These are phyloP conservation scores for Apomyelois bistriatella DNA, from an alignment of 2,888 invertebrate species.

Conservation along the genomic window DNA sequence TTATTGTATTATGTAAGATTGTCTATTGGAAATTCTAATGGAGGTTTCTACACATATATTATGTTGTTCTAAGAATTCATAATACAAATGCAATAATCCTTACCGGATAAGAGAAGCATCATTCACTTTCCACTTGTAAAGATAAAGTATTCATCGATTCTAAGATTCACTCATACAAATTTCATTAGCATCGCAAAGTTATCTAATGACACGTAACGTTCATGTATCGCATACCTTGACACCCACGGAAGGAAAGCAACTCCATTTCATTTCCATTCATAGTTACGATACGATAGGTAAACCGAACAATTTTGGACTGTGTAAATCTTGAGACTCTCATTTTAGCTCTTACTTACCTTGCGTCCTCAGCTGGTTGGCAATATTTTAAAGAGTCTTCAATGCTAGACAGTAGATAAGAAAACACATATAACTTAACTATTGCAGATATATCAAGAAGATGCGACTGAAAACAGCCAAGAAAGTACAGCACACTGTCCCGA, in stretches of 20 bases:
- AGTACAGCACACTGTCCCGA: no score
- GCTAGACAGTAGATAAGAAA: no score
- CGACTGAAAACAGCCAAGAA: no score
- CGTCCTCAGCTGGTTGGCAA: no score
- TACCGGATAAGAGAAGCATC: neutral
- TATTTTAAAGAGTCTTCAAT: no score
- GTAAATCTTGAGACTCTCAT: no score
- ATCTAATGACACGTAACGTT: neutral
- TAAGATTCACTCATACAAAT: neutral
- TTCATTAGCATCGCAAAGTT: neutral
- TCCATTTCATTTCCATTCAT: constrained; percentile 2
- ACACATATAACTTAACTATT: no score
- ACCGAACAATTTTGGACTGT: no score
- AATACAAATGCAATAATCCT: neutral
- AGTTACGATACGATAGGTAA: neutral
- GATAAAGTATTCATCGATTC: neutral
- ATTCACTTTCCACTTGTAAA: neutral
- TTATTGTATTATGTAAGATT: no score
- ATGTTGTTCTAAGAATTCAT: neutral
- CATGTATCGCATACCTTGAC: neutral
- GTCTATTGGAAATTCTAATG: no score
- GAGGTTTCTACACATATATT: neutral
- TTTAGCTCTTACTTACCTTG: no score
- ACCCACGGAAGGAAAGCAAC: constrained; percentile 1
- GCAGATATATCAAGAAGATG: no score